Evolutionary conservation across 2,888 invertebrate genomes (phyloP), one percentile per base, ranked within the genome.

Genomic region (Pristionchus mayeri): DNA sequence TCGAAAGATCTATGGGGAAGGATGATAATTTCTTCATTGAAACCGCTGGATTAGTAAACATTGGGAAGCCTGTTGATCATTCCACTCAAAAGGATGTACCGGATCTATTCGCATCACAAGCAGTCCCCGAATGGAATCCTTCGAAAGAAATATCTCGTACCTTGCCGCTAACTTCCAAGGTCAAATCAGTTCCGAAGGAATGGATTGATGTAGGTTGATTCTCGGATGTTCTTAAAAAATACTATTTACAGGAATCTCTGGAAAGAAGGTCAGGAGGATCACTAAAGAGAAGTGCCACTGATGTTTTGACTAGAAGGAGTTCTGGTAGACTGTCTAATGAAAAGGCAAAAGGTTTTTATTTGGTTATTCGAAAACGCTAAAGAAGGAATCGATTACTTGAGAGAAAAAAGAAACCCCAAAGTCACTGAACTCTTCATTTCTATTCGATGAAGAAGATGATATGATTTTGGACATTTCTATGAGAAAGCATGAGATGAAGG

Each of bases 41-140:
- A 24, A 81, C 81, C 16, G 24, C 44, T 34, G 81, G 81, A 44
- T 60, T 81, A 24, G 60, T 37, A 24, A 34, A 81, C 18, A 81
- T 81, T 60, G 81, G 60, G 40, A 27, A 57, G 3, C 81, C 81
- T 4, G 30, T 81, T 13, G 60, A 60, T 16, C 81, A 81, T 27
- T 81, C 81, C 9, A 81, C 81, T 24, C 81, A 81, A 44, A 30
- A 48, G 13, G 44, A 27, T 18, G 44, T 81, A 11, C 57, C 27
- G 11, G 81, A 81, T 60, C 30, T 81, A 48, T 81, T 81, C 37
- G 60, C 81, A 37, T 81, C 81, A 24, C 81, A 81, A 60, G 81
- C 60, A 9, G 27, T 57, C 16, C 60, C 60, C 0, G 44, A 81
- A 40, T 81, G 81, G 81, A 57, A 81, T 52, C 79, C 79, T 54